Conservation (phyloP, 2,797 vertebrate species). For the Schizothorax lantsangensis region DNA sequence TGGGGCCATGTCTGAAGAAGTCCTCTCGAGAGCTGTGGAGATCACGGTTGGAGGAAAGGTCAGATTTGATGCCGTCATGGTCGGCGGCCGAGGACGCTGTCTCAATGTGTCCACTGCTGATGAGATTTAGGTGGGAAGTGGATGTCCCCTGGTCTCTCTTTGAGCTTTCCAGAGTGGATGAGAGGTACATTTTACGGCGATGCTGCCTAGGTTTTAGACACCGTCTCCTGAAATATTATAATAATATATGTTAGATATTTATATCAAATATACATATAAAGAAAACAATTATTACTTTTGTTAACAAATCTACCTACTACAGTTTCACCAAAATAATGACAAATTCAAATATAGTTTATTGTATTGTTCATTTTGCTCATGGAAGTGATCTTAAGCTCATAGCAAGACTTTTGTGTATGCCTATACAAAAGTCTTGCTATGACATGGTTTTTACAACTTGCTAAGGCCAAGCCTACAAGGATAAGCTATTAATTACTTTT, state of each 20-base stretch:
- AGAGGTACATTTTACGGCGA: constrained; percentile 80
- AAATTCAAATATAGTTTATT: neutral
- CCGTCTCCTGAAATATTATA: constrained; percentile 72
- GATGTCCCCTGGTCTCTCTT: constrained; percentile 86
- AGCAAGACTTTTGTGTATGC: neutral
- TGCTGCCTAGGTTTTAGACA: constrained; percentile 85
- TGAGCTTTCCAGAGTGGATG: constrained; percentile 75
- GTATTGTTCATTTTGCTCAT: neutral
- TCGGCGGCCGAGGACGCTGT: constrained; percentile 75
- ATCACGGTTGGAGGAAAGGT: constrained; percentile 75
- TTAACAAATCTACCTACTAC: neutral
- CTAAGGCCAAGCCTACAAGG: neutral
- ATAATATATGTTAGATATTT: neutral
- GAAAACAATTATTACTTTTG: neutral
- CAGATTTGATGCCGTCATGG: constrained; percentile 77
- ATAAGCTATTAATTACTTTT: constrained; percentile 3
- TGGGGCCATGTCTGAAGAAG: constrained; percentile 73
- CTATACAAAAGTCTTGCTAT: neutral
- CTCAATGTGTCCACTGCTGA: constrained; percentile 82
- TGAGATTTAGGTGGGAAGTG: constrained; percentile 86
- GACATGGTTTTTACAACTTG: neutral
- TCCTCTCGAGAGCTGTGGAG: constrained; percentile 75
- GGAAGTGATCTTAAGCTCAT: neutral
- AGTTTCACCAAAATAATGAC: neutral
- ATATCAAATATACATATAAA: neutral